phyloP scores from a whole-genome alignment of 2,797 vertebrate genomes.

The Gymnocypris eckloni region DNA sequence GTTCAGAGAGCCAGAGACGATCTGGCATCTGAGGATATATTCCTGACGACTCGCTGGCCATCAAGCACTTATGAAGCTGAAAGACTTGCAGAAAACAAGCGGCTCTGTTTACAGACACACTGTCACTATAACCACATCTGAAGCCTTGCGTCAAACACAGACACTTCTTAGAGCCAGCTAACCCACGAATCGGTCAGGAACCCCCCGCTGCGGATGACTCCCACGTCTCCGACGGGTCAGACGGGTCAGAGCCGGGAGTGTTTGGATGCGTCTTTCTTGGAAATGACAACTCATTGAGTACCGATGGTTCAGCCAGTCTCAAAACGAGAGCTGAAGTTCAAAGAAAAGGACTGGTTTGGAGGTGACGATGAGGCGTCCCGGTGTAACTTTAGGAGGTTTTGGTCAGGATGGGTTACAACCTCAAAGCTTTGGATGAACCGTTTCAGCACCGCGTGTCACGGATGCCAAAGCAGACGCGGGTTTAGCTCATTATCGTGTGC shows the following conservation, averaged over 20 bases:
- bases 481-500: not conserved
- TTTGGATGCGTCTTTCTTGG: not conserved
- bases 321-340: not conserved
- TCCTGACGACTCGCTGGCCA: not conserved
- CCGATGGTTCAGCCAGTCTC: not conserved
- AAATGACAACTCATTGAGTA: not conserved
- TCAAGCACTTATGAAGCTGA: not conserved
- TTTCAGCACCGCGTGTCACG: not conserved
- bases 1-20: not conserved
- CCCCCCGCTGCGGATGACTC: not conserved
- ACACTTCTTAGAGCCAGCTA: not conserved
- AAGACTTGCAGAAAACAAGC: not conserved
- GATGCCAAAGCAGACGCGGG: not conserved
- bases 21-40: not conserved
- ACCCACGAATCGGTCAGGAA: not conserved
- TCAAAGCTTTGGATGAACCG: not conserved
- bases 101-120: not conserved
- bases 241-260: not conserved
- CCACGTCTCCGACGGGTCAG: not conserved
- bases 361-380: not conserved
- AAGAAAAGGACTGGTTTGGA: not conserved
- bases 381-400: not conserved
- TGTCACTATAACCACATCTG: constrained; percentile 15
- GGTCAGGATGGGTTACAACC: not conserved
- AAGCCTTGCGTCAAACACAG: constrained; percentile 12